Base-by-base conservation (phyloP, 2,888 invertebrate species). In the Vandiemenella viatica region DNA sequence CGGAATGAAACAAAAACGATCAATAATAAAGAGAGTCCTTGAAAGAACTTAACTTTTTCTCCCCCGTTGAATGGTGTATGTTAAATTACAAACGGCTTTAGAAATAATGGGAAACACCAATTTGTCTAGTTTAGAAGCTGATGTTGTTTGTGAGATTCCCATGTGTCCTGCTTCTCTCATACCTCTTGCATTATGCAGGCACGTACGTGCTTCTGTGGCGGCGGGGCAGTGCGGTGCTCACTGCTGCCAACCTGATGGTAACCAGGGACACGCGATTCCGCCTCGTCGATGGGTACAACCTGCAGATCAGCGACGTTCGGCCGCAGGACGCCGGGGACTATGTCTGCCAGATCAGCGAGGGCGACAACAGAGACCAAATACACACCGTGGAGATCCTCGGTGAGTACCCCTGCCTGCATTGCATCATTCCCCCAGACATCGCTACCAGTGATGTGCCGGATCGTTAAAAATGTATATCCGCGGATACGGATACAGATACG, bases 241-340 rank as follows among this genome's bases (percentile, higher is more conserved):
- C 81, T 0, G 82, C 81, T 0, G 78, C 79, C 13, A 77, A 77
- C 56, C 71, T 81, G 37, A 81, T 80, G 75, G 80, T 82, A 53
- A 77, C 79, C 3, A 66, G 80, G 32, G 81, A 82, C 58, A 71
- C 75, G 46, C 61, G 81, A 54, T 79, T 80, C 63, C 70, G 78
- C 8, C 71, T 82, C 40, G 78, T 79, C 4, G 78, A 79, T 48
- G 80, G 80, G 1, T 80, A 77, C 61, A 80, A 80, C 59, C 66
- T 82, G 50, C 79, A 80, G 65, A 80, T 82, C 55, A 76, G 75
- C 45, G 77, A 78, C 55, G 77, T 82, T 1, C 75, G 77, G 40
- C 80, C 80, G 0, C 79, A 79, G 67, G 81, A 82, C 58, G 80
- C 80, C 1, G 75, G 74, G 2, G 72, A 81, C 68, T 82, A 82